A percentile compares a stretch with the other conserved stretches of the same genome.
phyloP scores from a whole-genome alignment of 2,888 invertebrate genomes.

The Caradrina kadenii region DNA sequence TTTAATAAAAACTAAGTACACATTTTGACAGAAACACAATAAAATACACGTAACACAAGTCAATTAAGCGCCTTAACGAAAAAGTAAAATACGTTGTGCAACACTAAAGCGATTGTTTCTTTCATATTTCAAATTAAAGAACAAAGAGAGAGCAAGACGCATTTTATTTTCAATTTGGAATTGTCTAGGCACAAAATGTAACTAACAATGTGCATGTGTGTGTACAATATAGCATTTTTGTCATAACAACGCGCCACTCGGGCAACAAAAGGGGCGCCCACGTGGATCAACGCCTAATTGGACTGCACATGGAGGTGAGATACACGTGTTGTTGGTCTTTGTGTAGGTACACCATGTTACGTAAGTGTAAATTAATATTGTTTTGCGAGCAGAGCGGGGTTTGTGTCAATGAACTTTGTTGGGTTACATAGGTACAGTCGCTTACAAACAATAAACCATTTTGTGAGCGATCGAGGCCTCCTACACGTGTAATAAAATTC shows the following conservation, averaged over 20 bases:
- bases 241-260: slow-evolving; percentile 61
- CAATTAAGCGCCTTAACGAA: background rate
- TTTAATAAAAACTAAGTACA: background rate
- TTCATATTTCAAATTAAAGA: slow-evolving; percentile 36
- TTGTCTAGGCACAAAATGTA: slow-evolving; percentile 52
- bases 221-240: slow-evolving; percentile 61
- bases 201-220: slow-evolving; percentile 51
- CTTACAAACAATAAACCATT: background rate
- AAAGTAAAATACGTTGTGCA: slow-evolving; percentile 1
- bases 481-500: too few relatives aligned
- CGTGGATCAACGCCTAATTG: slow-evolving; percentile 65
- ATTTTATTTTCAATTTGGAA: slow-evolving; percentile 54
- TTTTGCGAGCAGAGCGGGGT: slow-evolving; percentile 19
- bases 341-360: slow-evolving; percentile 40
- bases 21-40: background rate
- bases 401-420: slow-evolving; percentile 10
- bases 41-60: background rate
- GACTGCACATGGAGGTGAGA: slow-evolving; percentile 57
- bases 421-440: background rate
- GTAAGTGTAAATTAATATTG: slow-evolving; percentile 51
- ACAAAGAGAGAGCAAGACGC: slow-evolving; percentile 27
- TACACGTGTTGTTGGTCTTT: slow-evolving; percentile 47
- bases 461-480: background rate
- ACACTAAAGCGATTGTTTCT: slow-evolving; percentile 17
- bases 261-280: slow-evolving; percentile 62